Base-by-base conservation (phyloP, 2,113 vertebrate genomes). In the Eulacestoma nigropectus region DNA sequence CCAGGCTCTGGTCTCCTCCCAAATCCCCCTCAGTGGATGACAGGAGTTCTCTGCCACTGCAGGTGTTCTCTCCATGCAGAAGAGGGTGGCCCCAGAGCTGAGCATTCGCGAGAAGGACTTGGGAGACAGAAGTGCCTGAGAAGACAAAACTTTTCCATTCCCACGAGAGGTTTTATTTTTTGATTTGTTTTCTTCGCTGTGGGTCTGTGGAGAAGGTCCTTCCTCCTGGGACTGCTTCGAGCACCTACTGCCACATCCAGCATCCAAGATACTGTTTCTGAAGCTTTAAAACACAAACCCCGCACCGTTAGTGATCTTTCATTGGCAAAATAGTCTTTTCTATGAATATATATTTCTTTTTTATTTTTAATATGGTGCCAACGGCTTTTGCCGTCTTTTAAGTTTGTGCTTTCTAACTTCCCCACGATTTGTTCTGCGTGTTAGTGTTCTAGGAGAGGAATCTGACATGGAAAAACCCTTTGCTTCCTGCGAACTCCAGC, bases 111-210 rank as follows among this genome's bases (percentile, higher is more conserved):
- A 95, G 90, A 95, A 96, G 96, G 94, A 94, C 97, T 97, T 88
- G 92, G 97, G 95, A 96, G 97, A 97, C 95, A 97, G 97, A 98
- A 98, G 98, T 98, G 97, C 97, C 98, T 98, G 97, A 97, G 95
- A 97, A 92, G 91, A 97, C 95, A 90, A 95, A 96, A 96, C 94
- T 96, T 95, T 97, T 95, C 96, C 96, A 94, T 96, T 97, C 96
- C 95, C 97, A 92, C 90, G 4, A 92, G 96, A 96, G 97, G 94
- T 94, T 97, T 97, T 96, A 88, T 93, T 97, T 96, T 84, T 55
- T 6, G 5, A 84, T 95, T 94, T 90, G 85, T 88, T 91, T 90
- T 84, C 94, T 92, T 92, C 79, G 20, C 95, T 72, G 69, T 93
- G 95, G 96, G 92, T 93, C 95, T 88, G 81, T 57, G 93, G 94